Conservation (phyloP, 2,888 invertebrate genomes). For the Cantharis flavilabris region DNA sequence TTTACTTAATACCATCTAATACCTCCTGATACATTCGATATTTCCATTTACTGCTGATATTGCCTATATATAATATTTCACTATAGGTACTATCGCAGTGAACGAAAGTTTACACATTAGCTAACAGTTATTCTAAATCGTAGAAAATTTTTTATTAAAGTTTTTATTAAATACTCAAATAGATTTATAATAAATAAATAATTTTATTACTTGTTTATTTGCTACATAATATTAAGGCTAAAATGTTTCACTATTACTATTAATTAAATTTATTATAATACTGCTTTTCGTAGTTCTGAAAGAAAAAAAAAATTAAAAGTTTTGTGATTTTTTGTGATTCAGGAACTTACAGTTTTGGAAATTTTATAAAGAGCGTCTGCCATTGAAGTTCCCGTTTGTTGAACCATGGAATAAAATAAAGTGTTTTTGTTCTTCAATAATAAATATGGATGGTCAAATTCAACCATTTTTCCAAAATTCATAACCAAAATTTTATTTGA, state of each 20-base stretch:
- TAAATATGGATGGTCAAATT: conserved; percentile 74
- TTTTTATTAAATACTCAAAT: no score
- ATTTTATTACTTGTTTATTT: not conserved
- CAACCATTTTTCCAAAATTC: conserved; percentile 72
- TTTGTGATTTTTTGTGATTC: not conserved
- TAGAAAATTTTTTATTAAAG: no score
- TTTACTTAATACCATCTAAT: no score
- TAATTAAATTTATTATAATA: not conserved
- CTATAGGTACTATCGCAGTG: no score
- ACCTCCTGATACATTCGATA: no score
- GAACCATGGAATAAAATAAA: conserved; percentile 65
- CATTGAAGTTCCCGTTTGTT: conserved; percentile 62
- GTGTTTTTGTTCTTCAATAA: conserved; percentile 62
- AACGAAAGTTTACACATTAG: no score
- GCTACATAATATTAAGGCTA: not conserved
- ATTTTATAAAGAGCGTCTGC: not conserved
- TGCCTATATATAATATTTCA: no score
- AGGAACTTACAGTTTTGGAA: not conserved
- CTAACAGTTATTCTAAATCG: no score
- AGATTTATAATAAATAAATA: not conserved
- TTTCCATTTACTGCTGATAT: no score
- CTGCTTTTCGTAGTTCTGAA: not conserved
- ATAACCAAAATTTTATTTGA: conserved; percentile 77
- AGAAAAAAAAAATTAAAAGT: not conserved
- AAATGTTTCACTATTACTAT: not conserved